A percentile compares a stretch with the other conserved stretches of the same genome.
These are phyloP conservation scores for Papilio glaucus DNA, from an alignment of 1,140 invertebrate species.

Conservation along the genomic window DNA sequence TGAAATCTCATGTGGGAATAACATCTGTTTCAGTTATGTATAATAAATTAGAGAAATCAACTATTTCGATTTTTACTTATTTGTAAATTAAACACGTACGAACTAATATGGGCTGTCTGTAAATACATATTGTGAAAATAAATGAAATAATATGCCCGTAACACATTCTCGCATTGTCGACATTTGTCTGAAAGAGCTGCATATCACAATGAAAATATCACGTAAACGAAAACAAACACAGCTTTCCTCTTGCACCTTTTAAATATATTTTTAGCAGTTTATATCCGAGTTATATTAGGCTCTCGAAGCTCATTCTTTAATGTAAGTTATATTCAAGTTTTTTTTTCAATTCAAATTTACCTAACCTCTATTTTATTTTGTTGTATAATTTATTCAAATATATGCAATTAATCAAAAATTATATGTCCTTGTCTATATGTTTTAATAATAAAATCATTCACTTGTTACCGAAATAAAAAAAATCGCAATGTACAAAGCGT, in stretches of 20 bases:
- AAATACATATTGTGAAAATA: not conserved
- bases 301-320: not conserved
- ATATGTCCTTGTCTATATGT: no score
- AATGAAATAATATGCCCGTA: slow-evolving; percentile 22
- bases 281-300: not conserved
- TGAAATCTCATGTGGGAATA: not conserved
- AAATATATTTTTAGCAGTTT: slow-evolving; percentile 1
- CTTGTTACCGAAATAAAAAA: slow-evolving; percentile 25
- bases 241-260: not conserved
- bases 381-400: no score
- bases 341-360: no score
- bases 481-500: slow-evolving; percentile 64
- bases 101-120: not conserved
- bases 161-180: not conserved
- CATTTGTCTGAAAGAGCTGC: slow-evolving; percentile 8
- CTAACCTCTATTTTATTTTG: no score
- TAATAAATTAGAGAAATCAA: not conserved
- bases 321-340: no score
- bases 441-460: slow-evolving; percentile 1
- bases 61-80: not conserved
- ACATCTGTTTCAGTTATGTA: not conserved
- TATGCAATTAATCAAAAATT: no score
- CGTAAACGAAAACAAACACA: not conserved
- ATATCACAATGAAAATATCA: slow-evolving; percentile 13
- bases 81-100: not conserved